Evolutionary conservation across 1,140 invertebrate genomes (phyloP), one percentile per base, ranked within the genome.

Genomic region (Mactra quadrangularis): DNA sequence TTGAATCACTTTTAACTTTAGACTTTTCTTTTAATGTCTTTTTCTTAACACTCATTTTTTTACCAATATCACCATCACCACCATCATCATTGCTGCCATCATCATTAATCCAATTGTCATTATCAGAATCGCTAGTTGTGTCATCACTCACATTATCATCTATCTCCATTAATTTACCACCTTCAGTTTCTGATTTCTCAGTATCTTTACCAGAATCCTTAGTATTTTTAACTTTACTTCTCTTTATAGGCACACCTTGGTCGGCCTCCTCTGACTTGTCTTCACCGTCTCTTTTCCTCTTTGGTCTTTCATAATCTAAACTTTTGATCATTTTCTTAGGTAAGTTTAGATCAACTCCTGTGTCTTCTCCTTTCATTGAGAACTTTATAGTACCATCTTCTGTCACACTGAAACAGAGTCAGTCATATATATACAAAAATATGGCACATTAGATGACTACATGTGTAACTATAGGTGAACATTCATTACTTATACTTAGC

Each of bases 141-240:
- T 41, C 15, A 41, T 41, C 38, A 41, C 38, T 41, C 38, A 41
- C 15, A 41, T 41, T 15, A 50, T 31, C 41, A 52, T 31, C 64
- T 29, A 50, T 50, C 19, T 68, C 64, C 27, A 68, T 19, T 50
- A 47, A 6, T 31, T 47, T 50, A 50, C 19, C 19, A 29, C 45
- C 64, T 29, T 50, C 41, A 50, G 47, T 50, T 52, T 68, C 38
- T 41, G 15, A 41, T 41, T 41, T 15, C 6, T 7, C 38, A 41
- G 6, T 41, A 6, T 41, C 64, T 3, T 29, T 68, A 0, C 1
- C 25, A 27, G 64, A 47, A 47, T 50, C 41, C 15, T 41, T 15
- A 17, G 45, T 68, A 17, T 68, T 68, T 50, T 68, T 68, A n/a
- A 68, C 27, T 15, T 68, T 68, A 13, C 41, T 33, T n/a, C 31